Conservation (phyloP, 2,888 invertebrate species). For the Osmoderma eremita region DNA sequence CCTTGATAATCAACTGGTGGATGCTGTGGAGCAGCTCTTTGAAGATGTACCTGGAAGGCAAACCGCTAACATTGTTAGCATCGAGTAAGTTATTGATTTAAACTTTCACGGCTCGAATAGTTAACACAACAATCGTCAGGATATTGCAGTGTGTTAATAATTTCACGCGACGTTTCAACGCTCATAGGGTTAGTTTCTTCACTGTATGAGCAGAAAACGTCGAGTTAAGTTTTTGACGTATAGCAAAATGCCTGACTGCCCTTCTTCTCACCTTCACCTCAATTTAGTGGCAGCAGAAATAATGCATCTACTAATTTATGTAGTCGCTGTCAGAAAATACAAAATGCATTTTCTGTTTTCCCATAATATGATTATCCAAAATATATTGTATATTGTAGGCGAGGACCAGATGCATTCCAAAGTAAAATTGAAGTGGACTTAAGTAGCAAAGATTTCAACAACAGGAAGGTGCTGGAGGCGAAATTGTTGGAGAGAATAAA, state of each 20-base stretch:
- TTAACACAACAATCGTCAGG: conserved; percentile 56
- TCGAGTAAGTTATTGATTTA: conserved; percentile 70
- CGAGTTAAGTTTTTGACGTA: too few species aligned
- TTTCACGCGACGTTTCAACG: too few species aligned
- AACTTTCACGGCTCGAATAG: neutral
- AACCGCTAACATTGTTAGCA: conserved; percentile 72
- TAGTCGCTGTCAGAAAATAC: too few species aligned
- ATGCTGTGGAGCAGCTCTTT: conserved; percentile 70
- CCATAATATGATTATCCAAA: too few species aligned
- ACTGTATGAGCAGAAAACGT: too few species aligned
- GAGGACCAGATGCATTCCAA: conserved; percentile 66
- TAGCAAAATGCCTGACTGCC: too few species aligned
- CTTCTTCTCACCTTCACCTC: too few species aligned
- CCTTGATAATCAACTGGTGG: conserved; percentile 69
- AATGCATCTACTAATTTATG: too few species aligned
- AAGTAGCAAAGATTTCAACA: conserved; percentile 69
- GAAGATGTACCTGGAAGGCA: conserved; percentile 68
- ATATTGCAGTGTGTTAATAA: too few species aligned
- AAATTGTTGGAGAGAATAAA: conserved; percentile 70
- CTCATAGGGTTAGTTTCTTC: too few species aligned
- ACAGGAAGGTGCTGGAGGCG: conserved; percentile 66
- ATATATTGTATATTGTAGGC: conserved; percentile 3
- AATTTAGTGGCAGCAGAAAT: too few species aligned
- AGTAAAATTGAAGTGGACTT: conserved; percentile 76
- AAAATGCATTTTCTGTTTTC: too few species aligned